phyloP scores from a whole-genome alignment of 2,888 invertebrate genomes.

The Heliconius sara region DNA sequence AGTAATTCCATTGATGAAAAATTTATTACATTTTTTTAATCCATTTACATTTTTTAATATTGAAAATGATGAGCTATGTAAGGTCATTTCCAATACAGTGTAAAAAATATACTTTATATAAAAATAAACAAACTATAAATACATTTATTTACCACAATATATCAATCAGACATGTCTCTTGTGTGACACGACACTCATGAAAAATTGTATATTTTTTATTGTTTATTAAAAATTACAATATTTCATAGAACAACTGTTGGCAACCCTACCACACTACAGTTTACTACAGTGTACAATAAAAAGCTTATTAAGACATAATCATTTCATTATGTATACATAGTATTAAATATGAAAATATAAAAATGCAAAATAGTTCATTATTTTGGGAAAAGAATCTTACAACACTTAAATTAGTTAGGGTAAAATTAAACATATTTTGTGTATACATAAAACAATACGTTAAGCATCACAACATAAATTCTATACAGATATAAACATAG shows the following conservation, averaged over 20 bases:
- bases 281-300: neutral
- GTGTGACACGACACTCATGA: too few relatives aligned
- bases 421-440: neutral
- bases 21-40: too few relatives aligned
- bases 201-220: neutral
- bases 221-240: neutral
- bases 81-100: too few relatives aligned
- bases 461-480: neutral
- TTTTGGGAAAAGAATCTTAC: neutral
- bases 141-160: too few relatives aligned
- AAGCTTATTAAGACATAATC: neutral
- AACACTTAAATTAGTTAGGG: neutral
- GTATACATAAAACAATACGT: slow-evolving; percentile 8
- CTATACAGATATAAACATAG: neutral
- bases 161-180: too few relatives aligned
- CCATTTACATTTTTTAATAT: too few relatives aligned
- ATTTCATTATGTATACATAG: neutral
- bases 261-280: neutral
- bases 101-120: too few relatives aligned
- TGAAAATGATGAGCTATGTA: too few relatives aligned
- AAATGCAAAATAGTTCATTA: slow-evolving; percentile 10
- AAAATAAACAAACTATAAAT: too few relatives aligned
- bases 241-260: neutral
- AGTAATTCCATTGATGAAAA: too few relatives aligned
- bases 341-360: slow-evolving; percentile 9